These are phyloP conservation scores for Ciona savignyi DNA, from an alignment of 23 tunicate species.

Conservation along the genomic window DNA sequence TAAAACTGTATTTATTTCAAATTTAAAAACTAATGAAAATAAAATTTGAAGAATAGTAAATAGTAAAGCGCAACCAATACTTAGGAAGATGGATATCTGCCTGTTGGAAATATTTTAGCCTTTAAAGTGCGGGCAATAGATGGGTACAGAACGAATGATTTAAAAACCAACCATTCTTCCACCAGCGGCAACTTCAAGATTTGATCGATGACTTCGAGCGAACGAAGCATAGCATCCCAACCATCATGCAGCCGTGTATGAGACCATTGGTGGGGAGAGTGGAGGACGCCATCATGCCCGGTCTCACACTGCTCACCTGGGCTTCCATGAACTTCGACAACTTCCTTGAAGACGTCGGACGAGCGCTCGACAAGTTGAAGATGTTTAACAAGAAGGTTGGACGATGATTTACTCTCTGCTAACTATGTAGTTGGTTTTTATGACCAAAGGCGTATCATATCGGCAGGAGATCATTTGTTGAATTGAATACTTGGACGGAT, in stretches of 20 bases:
- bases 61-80: too few relatives aligned
- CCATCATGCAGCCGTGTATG: conserved; percentile 56
- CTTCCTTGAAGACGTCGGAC: conserved; percentile 33
- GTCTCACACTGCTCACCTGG: conserved; percentile 69
- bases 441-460: background rate
- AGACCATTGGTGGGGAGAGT: conserved; percentile 49
- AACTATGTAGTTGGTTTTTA: too few relatives aligned
- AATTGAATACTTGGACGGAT: too few relatives aligned
- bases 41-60: too few relatives aligned
- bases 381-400: conserved; percentile 44
- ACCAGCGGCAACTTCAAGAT: conserved; percentile 46
- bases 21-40: too few relatives aligned
- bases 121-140: too few relatives aligned
- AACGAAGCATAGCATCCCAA: conserved; percentile 27
- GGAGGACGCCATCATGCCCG: conserved; percentile 66
- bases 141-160: too few relatives aligned
- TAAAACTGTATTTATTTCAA: too few relatives aligned
- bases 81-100: too few relatives aligned
- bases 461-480: background rate
- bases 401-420: background rate
- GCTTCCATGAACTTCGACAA: conserved; percentile 65
- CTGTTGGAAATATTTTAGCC: too few relatives aligned
- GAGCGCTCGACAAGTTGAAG: conserved; percentile 33
- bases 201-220: conserved; percentile 47
- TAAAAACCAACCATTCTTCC: too few relatives aligned